phyloP scores from a whole-genome alignment of 2,797 vertebrate genomes.

The Orestias chungarensis region DNA sequence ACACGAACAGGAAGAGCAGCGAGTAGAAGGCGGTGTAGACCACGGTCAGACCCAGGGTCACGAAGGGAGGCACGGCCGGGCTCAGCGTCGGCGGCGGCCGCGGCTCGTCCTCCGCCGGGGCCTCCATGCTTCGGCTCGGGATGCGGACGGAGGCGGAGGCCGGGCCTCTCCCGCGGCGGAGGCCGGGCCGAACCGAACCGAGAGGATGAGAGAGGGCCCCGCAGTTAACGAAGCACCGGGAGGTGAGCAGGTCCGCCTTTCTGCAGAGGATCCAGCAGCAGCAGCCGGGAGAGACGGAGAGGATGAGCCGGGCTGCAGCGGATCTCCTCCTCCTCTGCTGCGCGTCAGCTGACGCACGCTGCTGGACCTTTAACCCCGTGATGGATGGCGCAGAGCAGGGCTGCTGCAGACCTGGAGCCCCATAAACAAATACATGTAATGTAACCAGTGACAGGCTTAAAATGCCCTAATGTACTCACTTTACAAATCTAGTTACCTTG shows the following conservation, averaged over 20 bases:
- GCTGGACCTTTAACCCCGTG: constrained; percentile 73
- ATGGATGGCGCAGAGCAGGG: constrained; percentile 31
- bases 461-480: neutral
- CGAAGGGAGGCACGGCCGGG: constrained; percentile 90
- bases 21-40: constrained; percentile 94
- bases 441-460: too few species aligned
- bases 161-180: too few species aligned
- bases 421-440: too few species aligned
- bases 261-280: constrained; percentile 75
- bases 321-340: constrained; percentile 37
- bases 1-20: constrained; percentile 91
- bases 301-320: constrained; percentile 70
- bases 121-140: constrained; percentile 67
- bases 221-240: constrained; percentile 41
- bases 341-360: constrained; percentile 71
- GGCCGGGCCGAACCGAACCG: constrained; percentile 3
- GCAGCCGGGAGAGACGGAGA: constrained; percentile 64
- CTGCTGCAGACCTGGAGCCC: too few species aligned
- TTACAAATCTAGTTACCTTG: neutral
- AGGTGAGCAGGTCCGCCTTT: constrained; percentile 83
- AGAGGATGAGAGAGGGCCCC: constrained; percentile 11
- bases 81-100: constrained; percentile 84
- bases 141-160: too few species aligned
- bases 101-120: constrained; percentile 49
- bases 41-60: constrained; percentile 91